phyloP scores from a whole-genome alignment of 2,797 vertebrate species.

The Anabas testudineus region DNA sequence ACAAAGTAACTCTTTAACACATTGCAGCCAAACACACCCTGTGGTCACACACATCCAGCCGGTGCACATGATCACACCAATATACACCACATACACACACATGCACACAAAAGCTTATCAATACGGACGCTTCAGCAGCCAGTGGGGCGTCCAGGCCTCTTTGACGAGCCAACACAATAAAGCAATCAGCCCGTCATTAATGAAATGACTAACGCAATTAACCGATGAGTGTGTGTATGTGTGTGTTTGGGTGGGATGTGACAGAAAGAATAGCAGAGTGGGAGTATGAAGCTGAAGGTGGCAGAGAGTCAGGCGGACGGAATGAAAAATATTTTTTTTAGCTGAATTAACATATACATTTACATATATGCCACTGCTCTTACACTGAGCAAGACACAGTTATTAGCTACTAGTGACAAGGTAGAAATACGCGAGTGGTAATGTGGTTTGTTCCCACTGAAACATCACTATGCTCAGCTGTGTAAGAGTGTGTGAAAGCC shows the following conservation, averaged over 20 bases:
- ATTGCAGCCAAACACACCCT: slow-evolving; percentile 10
- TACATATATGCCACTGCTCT: too few relatives aligned
- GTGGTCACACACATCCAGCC: background rate
- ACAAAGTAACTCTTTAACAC: slow-evolving; percentile 19
- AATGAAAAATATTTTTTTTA: too few relatives aligned
- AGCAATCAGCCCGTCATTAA: slow-evolving; percentile 83
- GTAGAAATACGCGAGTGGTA: too few relatives aligned
- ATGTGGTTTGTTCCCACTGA: too few relatives aligned
- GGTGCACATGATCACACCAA: slow-evolving; percentile 9
- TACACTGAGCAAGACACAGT: too few relatives aligned
- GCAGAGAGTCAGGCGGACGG: background rate
- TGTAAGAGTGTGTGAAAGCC: too few relatives aligned
- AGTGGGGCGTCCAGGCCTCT: slow-evolving; percentile 74
- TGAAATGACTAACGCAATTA: slow-evolving; percentile 82
- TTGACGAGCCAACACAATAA: slow-evolving; percentile 81
- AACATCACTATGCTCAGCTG: too few relatives aligned
- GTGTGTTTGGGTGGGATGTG: background rate
- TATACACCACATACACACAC: slow-evolving; percentile 33
- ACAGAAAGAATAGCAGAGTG: background rate
- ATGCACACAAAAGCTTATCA: slow-evolving; percentile 79
- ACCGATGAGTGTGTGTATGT: slow-evolving; percentile 43
- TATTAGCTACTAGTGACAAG: too few relatives aligned
- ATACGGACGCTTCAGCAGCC: slow-evolving; percentile 77
- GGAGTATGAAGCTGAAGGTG: slow-evolving; percentile 28
- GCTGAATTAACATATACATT: too few relatives aligned